Base-by-base conservation (phyloP, 1,140 invertebrate species). In the Plutomurus gul region DNA sequence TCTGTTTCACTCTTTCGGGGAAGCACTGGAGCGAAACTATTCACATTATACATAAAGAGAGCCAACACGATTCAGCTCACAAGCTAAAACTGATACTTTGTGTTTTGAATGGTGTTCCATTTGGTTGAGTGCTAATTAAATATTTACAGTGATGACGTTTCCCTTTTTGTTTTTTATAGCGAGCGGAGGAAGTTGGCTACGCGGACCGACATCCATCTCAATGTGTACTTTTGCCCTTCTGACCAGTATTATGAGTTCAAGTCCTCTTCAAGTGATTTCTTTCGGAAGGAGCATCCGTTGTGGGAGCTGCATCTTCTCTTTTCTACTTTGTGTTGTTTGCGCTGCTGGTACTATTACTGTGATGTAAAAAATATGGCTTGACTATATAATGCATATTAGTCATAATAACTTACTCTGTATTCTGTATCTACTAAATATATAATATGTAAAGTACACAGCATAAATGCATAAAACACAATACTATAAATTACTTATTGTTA, bases 181-280 rank as follows among this genome's bases (percentile, higher is more conserved):
- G 56, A 33, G n/a, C 16, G 56, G 56, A 65, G 56, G 27, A 30
- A 65, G 56, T 65, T n/a, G 56, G 56, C 27, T 27, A 30, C 30
- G 16, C 27, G 56, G 56, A 65, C 16, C 56, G 30, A 33, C 56
- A 65, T 65, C 56, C 27, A 33, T 65, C 27, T 65, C 56, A 65
- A 33, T 65, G 56, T 33, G 56, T 65, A 30, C 56, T 65, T 7
- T 65, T 33, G 56, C 56, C 36, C 30, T 65, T 65, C 56, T 65
- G 56, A 65, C 56, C 56, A 65, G 56, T 65, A 65, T 65, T 65
- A 65, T 65, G 56, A 65, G 56, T 65, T 65, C 56, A 36, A 65
- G 56, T 36, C 27, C 27, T 65, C 56, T 65, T 65, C 11, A 30
- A 65, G 27, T 65, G 27, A 65, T 36, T 65, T n/a, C n/a, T n/a